Evolutionary conservation across 2,113 vertebrate genomes (phyloP).

Genomic region (Pelecanus crispus): DNA sequence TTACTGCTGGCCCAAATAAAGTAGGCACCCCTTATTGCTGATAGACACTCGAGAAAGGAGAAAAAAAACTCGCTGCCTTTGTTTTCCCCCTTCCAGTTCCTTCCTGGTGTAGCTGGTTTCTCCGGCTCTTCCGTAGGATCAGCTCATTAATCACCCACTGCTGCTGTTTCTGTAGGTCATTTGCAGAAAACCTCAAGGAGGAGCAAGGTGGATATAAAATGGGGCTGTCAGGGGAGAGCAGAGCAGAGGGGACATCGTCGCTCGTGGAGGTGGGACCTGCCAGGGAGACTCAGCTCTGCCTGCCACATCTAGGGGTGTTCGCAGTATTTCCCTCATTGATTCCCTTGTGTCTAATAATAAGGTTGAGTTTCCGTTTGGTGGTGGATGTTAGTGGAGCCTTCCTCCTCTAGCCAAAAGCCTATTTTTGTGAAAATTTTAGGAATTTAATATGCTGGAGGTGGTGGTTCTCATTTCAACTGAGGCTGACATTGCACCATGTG

Average conservation of each 20-base stretch:
- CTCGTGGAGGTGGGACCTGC: not conserved
- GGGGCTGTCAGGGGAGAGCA: not conserved
- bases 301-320: not conserved
- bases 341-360: not conserved
- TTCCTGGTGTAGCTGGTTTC: not conserved
- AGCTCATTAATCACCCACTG: not conserved
- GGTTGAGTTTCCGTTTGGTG: not conserved
- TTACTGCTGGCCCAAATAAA: not conserved
- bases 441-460: not conserved
- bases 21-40: not conserved
- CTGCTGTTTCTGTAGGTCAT: not conserved
- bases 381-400: not conserved
- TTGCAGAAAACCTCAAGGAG: not conserved
- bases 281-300: not conserved
- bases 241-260: not conserved
- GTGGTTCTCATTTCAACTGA: not conserved
- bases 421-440: not conserved
- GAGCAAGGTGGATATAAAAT: not conserved
- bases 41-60: not conserved
- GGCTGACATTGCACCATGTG: rapidly evolving
- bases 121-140: not conserved
- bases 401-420: not conserved
- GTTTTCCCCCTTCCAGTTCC: not conserved
- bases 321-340: not conserved
- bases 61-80: not conserved